Base-by-base conservation (phyloP, 2,797 vertebrate genomes). In the Neopelma chrysocephalum region DNA sequence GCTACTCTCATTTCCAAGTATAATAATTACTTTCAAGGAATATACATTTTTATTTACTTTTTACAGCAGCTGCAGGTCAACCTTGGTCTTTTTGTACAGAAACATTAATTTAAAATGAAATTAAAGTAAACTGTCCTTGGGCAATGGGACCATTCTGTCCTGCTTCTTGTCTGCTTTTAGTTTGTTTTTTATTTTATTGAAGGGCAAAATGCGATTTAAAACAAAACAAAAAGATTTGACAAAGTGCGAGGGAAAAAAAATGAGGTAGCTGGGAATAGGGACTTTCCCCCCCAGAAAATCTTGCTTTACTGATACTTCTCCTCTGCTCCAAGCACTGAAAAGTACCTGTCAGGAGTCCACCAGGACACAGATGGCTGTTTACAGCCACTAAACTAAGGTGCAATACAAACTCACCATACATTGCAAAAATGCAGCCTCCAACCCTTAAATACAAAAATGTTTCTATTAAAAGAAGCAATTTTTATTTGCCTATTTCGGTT, bases 11-110 rank as follows among this genome's bases (percentile, higher is more conserved):
- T 90, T 93, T 92, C 84, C 45, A 85, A 86, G 62, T 57, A 21
- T 73, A 96, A 92, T 58, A 97, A 93, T 78, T 87, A 93, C 83
- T 96, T 97, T 97, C 96, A 97, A 98, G 96, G 97, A 93, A 94
- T 60, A 79, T 13, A 50, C n/a, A n/a, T 77, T 76, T 82, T 77
- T 92, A 84, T 92, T 97, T 95, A 94, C 73, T 94, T 89, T 94
- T 72, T 61, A 90, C 80, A 96, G 96, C 96, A 97, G 97, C 93
- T 95, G 86, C 88, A 93, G 95, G 91, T 96, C 97, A 97, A 83
- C 93, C 86, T 96, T 89, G 86, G 93, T 94, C 92, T 96, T 96
- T 96, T 82, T 87, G 94, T 97, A 83, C 96, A 97, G 94, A 97
- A 94, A 94, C 93, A 93, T 58, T 80, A 88, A 94, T 93, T 96